A percentile compares a stretch with the other conserved stretches of the same genome.
Evolutionary conservation across 2,113 vertebrate species (phyloP).

Genomic region (Capra hircus): DNA sequence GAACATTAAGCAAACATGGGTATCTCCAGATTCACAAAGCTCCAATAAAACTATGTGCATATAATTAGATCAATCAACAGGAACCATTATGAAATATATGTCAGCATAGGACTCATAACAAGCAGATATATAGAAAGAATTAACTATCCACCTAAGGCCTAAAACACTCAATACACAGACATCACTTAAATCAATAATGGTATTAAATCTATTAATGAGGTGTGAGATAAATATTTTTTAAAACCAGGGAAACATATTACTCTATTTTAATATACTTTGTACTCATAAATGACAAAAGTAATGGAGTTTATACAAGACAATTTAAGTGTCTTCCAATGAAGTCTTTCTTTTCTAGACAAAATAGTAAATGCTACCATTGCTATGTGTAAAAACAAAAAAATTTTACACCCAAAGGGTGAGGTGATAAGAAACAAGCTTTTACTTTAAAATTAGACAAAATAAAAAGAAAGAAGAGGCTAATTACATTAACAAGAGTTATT

Average conservation of each 20-base stretch:
- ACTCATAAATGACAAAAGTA: background rate
- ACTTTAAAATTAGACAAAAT: background rate
- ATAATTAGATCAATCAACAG: slow-evolving; percentile 80
- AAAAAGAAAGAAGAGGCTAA: background rate
- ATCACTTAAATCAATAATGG: background rate
- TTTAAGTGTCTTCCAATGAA: background rate
- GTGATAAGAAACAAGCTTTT: background rate
- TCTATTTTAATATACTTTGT: background rate
- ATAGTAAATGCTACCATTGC: background rate
- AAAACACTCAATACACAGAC: background rate
- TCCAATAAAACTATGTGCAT: slow-evolving; percentile 76
- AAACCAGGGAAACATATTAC: background rate
- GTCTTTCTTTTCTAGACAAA: background rate
- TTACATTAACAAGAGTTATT: background rate
- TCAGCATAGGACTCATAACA: slow-evolving; percentile 63
- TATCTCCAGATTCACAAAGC: slow-evolving; percentile 79
- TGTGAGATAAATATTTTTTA: background rate
- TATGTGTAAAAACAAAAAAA: background rate
- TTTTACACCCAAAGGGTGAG: background rate
- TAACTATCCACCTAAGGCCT: background rate
- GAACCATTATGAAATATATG: slow-evolving; percentile 69
- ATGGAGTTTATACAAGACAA: background rate
- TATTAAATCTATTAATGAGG: background rate
- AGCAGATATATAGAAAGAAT: slow-evolving; percentile 35
- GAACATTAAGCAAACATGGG: slow-evolving; percentile 78